These are phyloP conservation scores for Ctenopoma kingsleyae DNA, from an alignment of 2,797 vertebrate genomes.

Conservation along the genomic window DNA sequence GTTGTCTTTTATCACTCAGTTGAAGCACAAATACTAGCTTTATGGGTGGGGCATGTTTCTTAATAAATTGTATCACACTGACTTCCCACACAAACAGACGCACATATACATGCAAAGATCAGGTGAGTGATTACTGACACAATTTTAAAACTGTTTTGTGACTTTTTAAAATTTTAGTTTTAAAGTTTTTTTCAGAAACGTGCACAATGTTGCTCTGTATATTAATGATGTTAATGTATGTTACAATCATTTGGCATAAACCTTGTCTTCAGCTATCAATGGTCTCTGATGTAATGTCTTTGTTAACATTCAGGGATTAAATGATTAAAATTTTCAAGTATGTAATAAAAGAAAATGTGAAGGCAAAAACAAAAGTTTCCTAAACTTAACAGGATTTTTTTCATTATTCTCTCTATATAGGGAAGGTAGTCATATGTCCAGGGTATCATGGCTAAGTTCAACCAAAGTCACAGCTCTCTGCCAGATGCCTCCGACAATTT, in stretches of 20 bases:
- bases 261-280: neutral
- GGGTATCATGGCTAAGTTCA: neutral
- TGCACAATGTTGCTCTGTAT: neutral
- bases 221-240: neutral
- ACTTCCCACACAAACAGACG: neutral
- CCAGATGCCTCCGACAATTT: neutral
- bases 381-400: neutral
- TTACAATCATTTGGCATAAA: neutral
- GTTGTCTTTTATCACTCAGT: neutral
- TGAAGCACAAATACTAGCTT: neutral
- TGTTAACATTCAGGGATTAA: neutral
- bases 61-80: neutral
- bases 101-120: neutral
- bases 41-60: neutral
- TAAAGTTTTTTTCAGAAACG: neutral
- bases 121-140: neutral
- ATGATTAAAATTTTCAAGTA: neutral
- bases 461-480: neutral
- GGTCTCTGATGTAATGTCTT: neutral
- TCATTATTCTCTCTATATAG: neutral
- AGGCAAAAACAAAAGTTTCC: neutral
- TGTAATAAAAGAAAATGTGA: neutral
- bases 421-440: neutral
- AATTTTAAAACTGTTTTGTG: neutral
- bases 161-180: neutral